Evolutionary conservation across 2,113 vertebrate species (phyloP), one percentile per base, ranked within the genome.

Genomic region (Ovis canadensis): DNA sequence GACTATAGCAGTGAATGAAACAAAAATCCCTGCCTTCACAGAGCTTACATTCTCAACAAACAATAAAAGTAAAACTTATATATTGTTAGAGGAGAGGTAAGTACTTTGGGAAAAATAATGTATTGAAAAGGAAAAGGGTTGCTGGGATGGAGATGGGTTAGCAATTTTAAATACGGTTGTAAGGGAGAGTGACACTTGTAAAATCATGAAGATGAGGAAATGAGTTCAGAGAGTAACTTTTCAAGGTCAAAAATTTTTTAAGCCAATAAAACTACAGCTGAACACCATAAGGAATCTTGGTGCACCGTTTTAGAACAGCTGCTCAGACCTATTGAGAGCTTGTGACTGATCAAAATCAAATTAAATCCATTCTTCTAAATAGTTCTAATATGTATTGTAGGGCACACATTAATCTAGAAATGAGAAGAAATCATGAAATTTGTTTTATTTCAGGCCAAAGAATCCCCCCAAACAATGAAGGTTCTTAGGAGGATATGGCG

Each of bases 401-500:
- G 81, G 15, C 82, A 54, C 11, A 8, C 15, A 45, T 67, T 84
- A 91, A 52, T 90, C 64, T 54, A 93, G 12, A 96, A 50, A 45
- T 95, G 31, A 48, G 96, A 94, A 90, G 25, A 95, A 96, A 97
- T 94, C 31, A 85, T 60, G 94, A 97, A 93, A 81, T 86, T 55
- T 54, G 14, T 97, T 78, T 98, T 85, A 87, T 98, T 96, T 98
- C 98, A 99, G 99, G 99, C 98, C 1, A 98, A 99, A 97, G 99
- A 99, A 5, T 99, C 99, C 97, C 98, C 99, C 85, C 99, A 98
- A 97, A 99, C 98, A 6, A 98, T 98, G 8, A 98, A 98, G 15
- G 98, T 99, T 83, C 98, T 99, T 95, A 98, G 98, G 92, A 99
- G 99, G 93, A 99, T 99, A 98, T 99, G 99, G 99, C 99, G 99